A percentile compares a stretch with the other conserved stretches of the same genome.
Evolutionary conservation across 2,113 vertebrate species (phyloP).

Genomic region (Corythoichthys haematopterus): DNA sequence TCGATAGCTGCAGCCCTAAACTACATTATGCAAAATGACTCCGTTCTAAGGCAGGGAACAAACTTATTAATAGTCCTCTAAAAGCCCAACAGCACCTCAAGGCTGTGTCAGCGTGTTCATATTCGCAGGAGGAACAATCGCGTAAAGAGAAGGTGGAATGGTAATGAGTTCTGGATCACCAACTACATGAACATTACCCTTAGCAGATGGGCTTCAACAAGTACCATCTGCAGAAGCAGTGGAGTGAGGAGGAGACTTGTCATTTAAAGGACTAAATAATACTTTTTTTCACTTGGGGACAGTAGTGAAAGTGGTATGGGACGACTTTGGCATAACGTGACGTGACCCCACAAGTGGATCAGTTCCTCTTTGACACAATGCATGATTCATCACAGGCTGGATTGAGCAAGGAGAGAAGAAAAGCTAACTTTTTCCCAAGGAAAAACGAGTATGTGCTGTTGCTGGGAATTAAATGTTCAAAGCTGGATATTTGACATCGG

Average conservation of each 20-base stretch:
- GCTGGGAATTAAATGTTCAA: background rate
- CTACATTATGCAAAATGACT: no score
- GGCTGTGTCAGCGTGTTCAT: slow-evolving; percentile 50
- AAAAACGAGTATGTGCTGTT: background rate
- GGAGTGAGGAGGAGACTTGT: slow-evolving; percentile 62
- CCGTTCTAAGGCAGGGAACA: background rate
- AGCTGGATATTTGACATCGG: background rate
- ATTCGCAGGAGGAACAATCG: slow-evolving; percentile 69
- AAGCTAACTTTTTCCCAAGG: slow-evolving; percentile 13
- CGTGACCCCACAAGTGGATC: slow-evolving; percentile 41
- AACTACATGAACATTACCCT: slow-evolving; percentile 68
- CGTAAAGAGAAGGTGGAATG: slow-evolving; percentile 63
- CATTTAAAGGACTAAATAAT: slow-evolving; percentile 66
- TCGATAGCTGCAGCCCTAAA: no score
- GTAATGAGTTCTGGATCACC: slow-evolving; percentile 75
- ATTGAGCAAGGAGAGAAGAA: slow-evolving; percentile 59
- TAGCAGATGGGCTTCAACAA: slow-evolving; percentile 74
- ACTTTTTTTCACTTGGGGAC: slow-evolving; percentile 44
- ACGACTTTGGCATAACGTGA: slow-evolving; percentile 22
- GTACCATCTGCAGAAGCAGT: slow-evolving; percentile 68
- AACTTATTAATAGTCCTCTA: background rate
- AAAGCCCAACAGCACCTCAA: slow-evolving; percentile 12
- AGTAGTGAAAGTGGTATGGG: slow-evolving; percentile 36
- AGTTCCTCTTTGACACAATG: slow-evolving; percentile 57
- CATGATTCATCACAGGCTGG: slow-evolving; percentile 65